These are phyloP conservation scores for Paratrypauchen microcephalus DNA, from an alignment of 2,797 vertebrate genomes.

Conservation along the genomic window DNA sequence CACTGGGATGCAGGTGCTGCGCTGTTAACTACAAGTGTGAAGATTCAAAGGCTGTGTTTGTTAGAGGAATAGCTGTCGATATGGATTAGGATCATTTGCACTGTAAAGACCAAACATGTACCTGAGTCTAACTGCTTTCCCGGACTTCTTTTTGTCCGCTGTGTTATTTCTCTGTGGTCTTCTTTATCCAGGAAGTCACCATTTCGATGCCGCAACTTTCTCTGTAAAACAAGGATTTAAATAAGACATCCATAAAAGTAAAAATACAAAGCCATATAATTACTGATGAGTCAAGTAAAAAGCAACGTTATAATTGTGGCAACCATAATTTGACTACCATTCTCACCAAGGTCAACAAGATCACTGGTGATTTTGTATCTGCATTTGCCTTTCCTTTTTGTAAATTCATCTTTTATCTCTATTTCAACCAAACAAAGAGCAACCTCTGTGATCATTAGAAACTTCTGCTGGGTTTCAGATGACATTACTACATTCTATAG, in stretches of 20 bases:
- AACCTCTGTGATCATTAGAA: not conserved
- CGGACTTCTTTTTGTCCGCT: slow-evolving; percentile 87
- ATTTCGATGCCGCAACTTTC: slow-evolving; percentile 81
- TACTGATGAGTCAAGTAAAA: not conserved
- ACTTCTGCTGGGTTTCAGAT: no score
- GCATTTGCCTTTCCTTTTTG: not conserved
- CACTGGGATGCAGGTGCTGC: slow-evolving; percentile 46
- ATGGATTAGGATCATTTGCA: no score
- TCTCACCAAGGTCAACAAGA: not conserved
- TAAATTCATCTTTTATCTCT: not conserved
- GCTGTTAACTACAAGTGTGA: not conserved
- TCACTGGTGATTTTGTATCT: not conserved
- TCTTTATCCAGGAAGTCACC: slow-evolving; percentile 75
- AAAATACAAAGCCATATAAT: not conserved
- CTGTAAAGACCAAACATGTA: slow-evolving; percentile 23
- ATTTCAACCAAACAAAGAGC: not conserved
- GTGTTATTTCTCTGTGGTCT: slow-evolving; percentile 78
- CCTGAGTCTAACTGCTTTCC: slow-evolving; percentile 74
- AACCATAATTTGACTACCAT: not conserved
- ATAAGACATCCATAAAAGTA: not conserved
- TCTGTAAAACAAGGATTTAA: slow-evolving; percentile 69
- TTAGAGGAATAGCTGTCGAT: not conserved
- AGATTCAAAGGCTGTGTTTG: not conserved
- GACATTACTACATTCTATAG: no score
- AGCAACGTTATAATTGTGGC: not conserved